Conservation (phyloP, 2,888 invertebrate species). For the Diaprepes abbreviatus region DNA sequence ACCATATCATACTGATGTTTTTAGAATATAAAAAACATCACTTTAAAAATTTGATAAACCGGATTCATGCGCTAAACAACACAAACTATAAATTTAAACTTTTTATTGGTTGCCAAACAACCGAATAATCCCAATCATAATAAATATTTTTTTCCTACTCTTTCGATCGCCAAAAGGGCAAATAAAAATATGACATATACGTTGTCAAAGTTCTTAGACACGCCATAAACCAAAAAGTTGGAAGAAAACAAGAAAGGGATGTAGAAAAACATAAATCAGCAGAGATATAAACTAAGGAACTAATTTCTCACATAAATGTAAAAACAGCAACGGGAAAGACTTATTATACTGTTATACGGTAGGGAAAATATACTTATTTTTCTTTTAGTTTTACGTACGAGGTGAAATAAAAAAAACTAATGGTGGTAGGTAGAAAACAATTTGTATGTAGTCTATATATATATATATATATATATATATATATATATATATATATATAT, state of each 20-base stretch:
- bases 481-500: too few species aligned
- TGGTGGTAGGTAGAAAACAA: too few species aligned
- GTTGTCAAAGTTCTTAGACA: slow-evolving; percentile 17
- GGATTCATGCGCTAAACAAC: neutral
- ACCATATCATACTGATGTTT: too few species aligned
- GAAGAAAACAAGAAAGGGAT: slow-evolving; percentile 21
- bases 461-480: too few species aligned
- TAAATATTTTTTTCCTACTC: slow-evolving; percentile 8
- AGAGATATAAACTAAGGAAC: slow-evolving; percentile 18
- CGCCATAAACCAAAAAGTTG: slow-evolving; percentile 14
- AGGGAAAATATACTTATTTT: neutral
- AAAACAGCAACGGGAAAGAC: slow-evolving; percentile 11
- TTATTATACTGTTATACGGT: neutral
- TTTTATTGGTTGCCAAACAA: slow-evolving; percentile 21
- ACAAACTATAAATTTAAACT: slow-evolving; percentile 9
- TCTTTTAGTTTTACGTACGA: neutral
- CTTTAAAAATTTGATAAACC: too few species aligned
- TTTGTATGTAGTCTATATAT: too few species aligned
- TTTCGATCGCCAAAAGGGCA: slow-evolving; percentile 2
- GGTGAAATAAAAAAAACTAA: neutral
- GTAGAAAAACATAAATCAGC: slow-evolving; percentile 22
- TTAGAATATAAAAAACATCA: too few species aligned
- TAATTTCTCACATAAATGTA: slow-evolving; percentile 22
- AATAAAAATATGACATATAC: slow-evolving; percentile 20
- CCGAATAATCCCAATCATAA: slow-evolving; percentile 23